phyloP scores from a whole-genome alignment of 2,888 invertebrate species.

The Melanostoma mellinum region DNA sequence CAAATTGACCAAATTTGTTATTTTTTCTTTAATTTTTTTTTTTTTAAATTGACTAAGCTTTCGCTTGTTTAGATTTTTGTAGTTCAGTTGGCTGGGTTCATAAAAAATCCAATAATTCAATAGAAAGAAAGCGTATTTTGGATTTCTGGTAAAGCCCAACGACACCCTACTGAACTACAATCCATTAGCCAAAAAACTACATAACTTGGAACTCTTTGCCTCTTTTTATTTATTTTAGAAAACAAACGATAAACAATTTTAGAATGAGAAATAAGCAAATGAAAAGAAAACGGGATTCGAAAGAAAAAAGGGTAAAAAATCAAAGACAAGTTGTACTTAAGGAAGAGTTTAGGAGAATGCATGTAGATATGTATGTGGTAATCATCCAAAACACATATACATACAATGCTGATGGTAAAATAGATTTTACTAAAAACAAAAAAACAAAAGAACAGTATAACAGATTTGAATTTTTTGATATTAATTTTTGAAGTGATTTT shows the following conservation, averaged over 20 bases:
- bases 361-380: slow-evolving; percentile 57
- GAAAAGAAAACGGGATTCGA: not conserved
- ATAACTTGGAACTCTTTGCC: no score
- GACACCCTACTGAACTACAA: no score
- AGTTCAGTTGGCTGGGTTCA: no score
- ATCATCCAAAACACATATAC: slow-evolving; percentile 57
- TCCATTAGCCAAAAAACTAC: no score
- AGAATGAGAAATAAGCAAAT: not conserved
- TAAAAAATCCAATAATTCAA: no score
- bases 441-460: slow-evolving; percentile 28
- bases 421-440: slow-evolving; percentile 4
- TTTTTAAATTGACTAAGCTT: not conserved
- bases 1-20: slow-evolving; percentile 15
- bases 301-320: not conserved
- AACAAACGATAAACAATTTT: not conserved
- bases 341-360: slow-evolving; percentile 47
- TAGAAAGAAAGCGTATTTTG: no score
- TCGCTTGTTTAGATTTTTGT: no score
- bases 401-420: slow-evolving; percentile 57
- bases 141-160: no score
- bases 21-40: slow-evolving; percentile 7
- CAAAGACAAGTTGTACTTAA: slow-evolving; percentile 29
- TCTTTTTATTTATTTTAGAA: not conserved
- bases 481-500: slow-evolving; percentile 67
- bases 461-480: slow-evolving; percentile 34